Evolutionary conservation across 2,888 invertebrate genomes (phyloP).

Genomic region (Xylota sylvarum): DNA sequence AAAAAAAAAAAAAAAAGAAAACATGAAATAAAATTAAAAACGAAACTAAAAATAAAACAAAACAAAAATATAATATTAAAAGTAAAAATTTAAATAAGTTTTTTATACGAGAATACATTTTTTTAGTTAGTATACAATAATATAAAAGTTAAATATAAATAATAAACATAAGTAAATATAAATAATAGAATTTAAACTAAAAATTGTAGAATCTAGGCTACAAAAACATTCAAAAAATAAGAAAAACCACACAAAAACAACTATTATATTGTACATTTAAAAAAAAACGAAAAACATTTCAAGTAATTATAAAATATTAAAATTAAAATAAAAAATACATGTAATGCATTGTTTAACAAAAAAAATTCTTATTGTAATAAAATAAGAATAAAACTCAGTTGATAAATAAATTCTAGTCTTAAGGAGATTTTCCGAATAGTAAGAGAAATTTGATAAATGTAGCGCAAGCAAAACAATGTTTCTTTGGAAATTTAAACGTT

Average conservation of each 20-base stretch:
- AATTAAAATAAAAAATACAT: background rate
- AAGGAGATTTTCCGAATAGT: constrained; percentile 70
- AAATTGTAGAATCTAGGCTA: constrained; percentile 38
- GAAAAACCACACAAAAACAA: constrained; percentile 5
- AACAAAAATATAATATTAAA: constrained; percentile 25
- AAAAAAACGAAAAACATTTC: constrained; percentile 9
- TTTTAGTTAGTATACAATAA: constrained; percentile 77
- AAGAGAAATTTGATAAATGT: constrained; percentile 46
- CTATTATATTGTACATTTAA: constrained; percentile 70
- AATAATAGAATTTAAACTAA: no score
- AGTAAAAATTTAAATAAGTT: constrained; percentile 70
- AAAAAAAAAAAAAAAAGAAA: constrained; percentile 56
- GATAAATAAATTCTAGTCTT: constrained; percentile 71
- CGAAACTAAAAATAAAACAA: constrained; percentile 28
- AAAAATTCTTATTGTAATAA: constrained; percentile 21
- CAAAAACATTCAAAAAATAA: constrained; percentile 36
- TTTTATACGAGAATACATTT: constrained; percentile 78
- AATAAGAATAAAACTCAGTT: constrained; percentile 56
- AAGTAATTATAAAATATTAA: constrained; percentile 1
- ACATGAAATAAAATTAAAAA: constrained; percentile 18
- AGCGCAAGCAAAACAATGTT: constrained; percentile 47
- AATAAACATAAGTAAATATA: constrained; percentile 47
- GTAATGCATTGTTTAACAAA: constrained; percentile 48
- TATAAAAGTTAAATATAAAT: constrained; percentile 64
- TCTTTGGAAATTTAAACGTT: constrained; percentile 34